Evolutionary conservation across 1,140 invertebrate genomes (phyloP), one percentile per base, ranked within the genome.

Genomic region (Diachasmimorpha longicaudata): DNA sequence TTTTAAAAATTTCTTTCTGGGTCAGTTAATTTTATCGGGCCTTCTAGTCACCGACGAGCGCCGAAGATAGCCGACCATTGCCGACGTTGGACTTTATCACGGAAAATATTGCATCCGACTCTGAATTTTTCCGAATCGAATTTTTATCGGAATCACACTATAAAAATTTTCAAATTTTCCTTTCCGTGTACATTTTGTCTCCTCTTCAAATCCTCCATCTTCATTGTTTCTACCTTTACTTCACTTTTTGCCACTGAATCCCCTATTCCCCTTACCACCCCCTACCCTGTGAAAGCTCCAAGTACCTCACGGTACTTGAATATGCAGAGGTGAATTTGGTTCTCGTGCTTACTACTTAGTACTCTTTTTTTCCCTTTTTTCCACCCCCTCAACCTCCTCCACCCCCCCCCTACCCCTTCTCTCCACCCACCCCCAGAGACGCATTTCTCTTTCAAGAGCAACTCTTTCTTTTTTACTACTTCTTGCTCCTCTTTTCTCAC

Each of bases 311-410:
- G 67, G 23, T 67, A 39, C 69, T 71, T 76, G 74, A 76, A 76
- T 76, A 76, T 76, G 74, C 74, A 76, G 69, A 76, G 52, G 69
- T 63, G 74, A 71, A 76, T 76, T 76, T 71, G 55, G 74, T 66
- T 66, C 68, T 6, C 55, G 11, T 36, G 19, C 68, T 74, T 68
- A 42, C 52, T 25, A 67, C 69, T 72, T 48, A 23, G 39, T 68
- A 21, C 23, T 36, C 37, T 68, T 25, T 63, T 55, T 72, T 69
- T 58, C 36, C 68, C 70, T 71, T 70, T 14, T 31, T 37, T 74
- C 23, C 2, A 42, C 67, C 58, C 42, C 44, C n/a, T n/a, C n/a
- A n/a, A n/a, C n/a, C n/a, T n/a, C n/a, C n/a, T n/a, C n/a, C n/a
- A n/a, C n/a, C n/a, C n/a, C n/a, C n/a, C n/a, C n/a, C n/a, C n/a